Evolutionary conservation across 2,113 vertebrate species (phyloP), one percentile per base, ranked within the genome.

Genomic region (Rhipidura dahli): DNA sequence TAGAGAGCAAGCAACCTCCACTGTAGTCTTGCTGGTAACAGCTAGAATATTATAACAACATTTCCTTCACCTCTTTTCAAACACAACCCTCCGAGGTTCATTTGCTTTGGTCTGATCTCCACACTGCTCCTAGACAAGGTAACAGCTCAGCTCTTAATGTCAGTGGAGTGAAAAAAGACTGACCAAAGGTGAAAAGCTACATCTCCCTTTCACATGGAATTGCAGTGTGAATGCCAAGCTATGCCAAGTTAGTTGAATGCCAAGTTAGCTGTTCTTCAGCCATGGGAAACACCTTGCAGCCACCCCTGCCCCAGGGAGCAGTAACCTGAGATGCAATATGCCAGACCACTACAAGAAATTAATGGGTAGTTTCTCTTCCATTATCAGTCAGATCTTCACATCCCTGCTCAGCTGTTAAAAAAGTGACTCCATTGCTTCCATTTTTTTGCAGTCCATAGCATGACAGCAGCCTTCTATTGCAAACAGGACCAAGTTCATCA

Each of bases 11-110:
- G 44, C 0, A 2, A 65, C n/a, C 6, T 87, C 35, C 28, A 30
- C 33, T 57, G 35, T 9, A 30, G 19, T 49, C 37, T 54, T 87
- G 35, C 24, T 28, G 56, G 1, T 22, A 81, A 57, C 7, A 69
- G 35, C 7, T n/a, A 23, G 26, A 77, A 72, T 15, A 49, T 6
- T 11, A 0, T 19, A 87, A 65, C 2, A 61, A 10, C 0, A 2
- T 42, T 72, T 76, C 39, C 45, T 71, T 68, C 69, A 73, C 4
- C 17, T 87, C 23, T 78, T 75, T 85, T 35, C 24, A 85, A 87
- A 49, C 17, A 81, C 28, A 42, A 15, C 31, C 3, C 39, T 66
- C 79, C 70, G 22, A 89, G 30, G 16, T 26, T 93, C 60, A 63
- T 35, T 54, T 66, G 6, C 6, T 42, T 78, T 30, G 77, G 17